Base-by-base conservation (phyloP, 2,797 vertebrate genomes). In the Myotis myotis region DNA sequence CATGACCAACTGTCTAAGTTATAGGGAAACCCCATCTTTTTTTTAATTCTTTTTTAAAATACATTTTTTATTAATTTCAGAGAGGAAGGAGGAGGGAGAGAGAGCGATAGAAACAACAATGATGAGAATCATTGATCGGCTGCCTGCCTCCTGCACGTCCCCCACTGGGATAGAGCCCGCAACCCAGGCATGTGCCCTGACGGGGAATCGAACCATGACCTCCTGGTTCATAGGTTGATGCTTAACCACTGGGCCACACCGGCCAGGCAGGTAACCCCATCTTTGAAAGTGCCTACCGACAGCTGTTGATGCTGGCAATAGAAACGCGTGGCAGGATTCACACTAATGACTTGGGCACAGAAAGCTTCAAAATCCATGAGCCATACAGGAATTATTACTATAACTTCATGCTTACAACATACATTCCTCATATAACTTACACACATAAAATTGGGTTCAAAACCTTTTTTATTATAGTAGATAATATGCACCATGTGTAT, bases 361-460 rank as follows among this genome's bases (percentile, higher is more conserved):
- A 90, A 91, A 92, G 53, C 75, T 87, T 83, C 79, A 92, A 86
- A 94, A 91, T 66, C 94, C 91, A 91, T 70, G 44, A 94, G 74
- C 75, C 55, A 68, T 75, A 88, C 15, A 95, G 51, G 96, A 95
- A 95, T 86, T 89, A 93, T 81, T 88, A 70, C 74, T 93, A 74
- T 81, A 95, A 96, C 93, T 97, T 95, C 88, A 95, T 95, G 88
- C 78, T 91, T 95, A 85, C n/a, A 96, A 83, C 55, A 94, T 83
- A 80, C 92, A 95, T 89, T 96, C 55, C 85, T 87, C 60, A 91
- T 96, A 82, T 85, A 97, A 94, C 44, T 93, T 85, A 93, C 16
- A 96, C 81, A 93, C 41, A 88, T 89, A 97, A 97, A 97, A 89
- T 92, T 79, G 68, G 53, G 90, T 96, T 97, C 95, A 95, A 95